phyloP scores from a whole-genome alignment of 1,140 invertebrate genomes.

The Drosophila bifasciata region DNA sequence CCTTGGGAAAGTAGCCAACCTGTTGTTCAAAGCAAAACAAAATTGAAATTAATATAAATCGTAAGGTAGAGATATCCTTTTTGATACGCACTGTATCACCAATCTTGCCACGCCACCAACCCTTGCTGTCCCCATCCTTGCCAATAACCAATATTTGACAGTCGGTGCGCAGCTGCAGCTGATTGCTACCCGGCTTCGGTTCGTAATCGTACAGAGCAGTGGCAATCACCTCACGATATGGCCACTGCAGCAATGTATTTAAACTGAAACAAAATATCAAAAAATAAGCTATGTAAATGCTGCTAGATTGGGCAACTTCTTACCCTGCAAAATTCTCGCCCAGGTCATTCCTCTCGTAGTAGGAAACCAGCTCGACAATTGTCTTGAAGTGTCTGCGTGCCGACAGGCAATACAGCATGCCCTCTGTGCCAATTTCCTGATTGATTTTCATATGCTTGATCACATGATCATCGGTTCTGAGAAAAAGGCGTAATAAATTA shows the following conservation, averaged over 20 bases:
- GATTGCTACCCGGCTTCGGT: constrained; percentile 88
- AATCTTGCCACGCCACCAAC: constrained; percentile 92
- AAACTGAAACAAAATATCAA: constrained; percentile 84
- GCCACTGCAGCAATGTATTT: constrained; percentile 90
- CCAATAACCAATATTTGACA: constrained; percentile 91
- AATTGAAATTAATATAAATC: not conserved
- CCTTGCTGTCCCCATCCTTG: constrained; percentile 91
- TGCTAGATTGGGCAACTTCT: not conserved
- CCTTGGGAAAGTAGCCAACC: constrained; percentile 88
- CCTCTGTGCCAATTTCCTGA: constrained; percentile 86
- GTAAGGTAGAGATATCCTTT: constrained; percentile 47
- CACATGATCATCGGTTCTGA: constrained; percentile 80
- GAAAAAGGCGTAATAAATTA: not conserved
- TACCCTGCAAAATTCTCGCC: constrained; percentile 95
- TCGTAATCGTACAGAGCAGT: constrained; percentile 91
- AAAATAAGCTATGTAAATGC: not conserved
- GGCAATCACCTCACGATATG: constrained; percentile 89
- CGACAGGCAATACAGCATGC: constrained; percentile 91
- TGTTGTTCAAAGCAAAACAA: constrained; percentile 14
- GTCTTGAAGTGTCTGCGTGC: constrained; percentile 95
- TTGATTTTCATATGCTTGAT: constrained; percentile 96
- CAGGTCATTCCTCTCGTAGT: constrained; percentile 94
- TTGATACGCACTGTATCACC: constrained; percentile 85
- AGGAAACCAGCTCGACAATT: constrained; percentile 94
- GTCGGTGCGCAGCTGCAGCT: constrained; percentile 91